Conservation (phyloP, 2,113 vertebrate genomes). For the Dicrurus megarhynchus region DNA sequence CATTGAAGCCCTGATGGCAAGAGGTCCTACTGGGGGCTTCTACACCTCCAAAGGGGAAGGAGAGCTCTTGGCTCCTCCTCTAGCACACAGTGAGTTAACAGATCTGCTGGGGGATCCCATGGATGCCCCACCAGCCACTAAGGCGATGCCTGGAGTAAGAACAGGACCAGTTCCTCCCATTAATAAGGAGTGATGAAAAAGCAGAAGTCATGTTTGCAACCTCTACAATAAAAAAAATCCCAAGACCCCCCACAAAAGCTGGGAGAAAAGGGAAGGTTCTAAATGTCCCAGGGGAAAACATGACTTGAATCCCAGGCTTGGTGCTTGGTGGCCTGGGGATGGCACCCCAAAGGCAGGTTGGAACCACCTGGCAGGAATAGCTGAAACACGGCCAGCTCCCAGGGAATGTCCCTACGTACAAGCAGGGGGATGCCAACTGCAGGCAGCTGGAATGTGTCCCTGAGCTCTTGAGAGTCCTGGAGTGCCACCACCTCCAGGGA, state of each 20-base stretch:
- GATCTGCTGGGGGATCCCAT: neutral
- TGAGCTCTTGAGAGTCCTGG: neutral
- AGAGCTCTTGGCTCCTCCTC: neutral
- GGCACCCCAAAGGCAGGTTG: neutral
- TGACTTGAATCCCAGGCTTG: neutral
- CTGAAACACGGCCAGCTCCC: neutral
- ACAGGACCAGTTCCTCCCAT: neutral
- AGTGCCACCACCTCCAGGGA: neutral
- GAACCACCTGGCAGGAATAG: neutral
- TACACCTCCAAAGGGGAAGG: neutral
- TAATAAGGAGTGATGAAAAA: neutral
- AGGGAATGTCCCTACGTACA: accelerated
- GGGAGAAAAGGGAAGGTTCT: neutral
- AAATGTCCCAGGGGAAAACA: neutral
- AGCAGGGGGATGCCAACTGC: neutral
- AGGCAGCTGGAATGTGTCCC: neutral
- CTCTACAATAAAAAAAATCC: neutral
- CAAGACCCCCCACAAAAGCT: neutral
- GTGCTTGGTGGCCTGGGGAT: neutral
- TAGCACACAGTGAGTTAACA: neutral
- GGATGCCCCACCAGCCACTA: neutral
- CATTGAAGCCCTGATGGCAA: accelerated
- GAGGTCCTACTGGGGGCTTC: neutral
- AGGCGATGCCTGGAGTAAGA: neutral
- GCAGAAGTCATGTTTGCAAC: accelerated